Evolutionary conservation across 2,797 vertebrate genomes (phyloP), one percentile per base, ranked within the genome.

Genomic region (Danio aesculapii): DNA sequence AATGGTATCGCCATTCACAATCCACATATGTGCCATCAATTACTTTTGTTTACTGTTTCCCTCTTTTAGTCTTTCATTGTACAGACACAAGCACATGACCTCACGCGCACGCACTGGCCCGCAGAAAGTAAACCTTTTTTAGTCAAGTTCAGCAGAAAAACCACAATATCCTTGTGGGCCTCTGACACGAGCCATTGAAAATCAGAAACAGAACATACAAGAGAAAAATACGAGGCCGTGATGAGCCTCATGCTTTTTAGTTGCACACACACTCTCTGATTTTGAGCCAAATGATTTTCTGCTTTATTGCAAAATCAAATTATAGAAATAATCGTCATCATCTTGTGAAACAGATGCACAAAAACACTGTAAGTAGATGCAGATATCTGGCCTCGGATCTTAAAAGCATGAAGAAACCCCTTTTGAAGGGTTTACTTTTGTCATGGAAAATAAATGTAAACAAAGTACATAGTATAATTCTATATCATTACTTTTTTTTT

Each of bases 11-110:
- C 52, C 44, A 86, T 80, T 75, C 39, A 44, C 50, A 44, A 50
- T 71, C 50, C 71, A 74, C 58, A 84, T 79, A 84, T 49, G 17
- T 14, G 46, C 47, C 67, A 84, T 81, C 72, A 71, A 81, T 86
- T 83, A 39, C 76, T 81, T 82, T 57, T 67, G 72, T 78, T 83
- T 81, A 64, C 71, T n/a, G 14, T 69, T 62, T 75, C 41, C 55
- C 58, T 62, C 19, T 50, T 2, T 75, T 16, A 46, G 2, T 71
- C 66, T 57, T 57, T 21, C 16, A 68, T 63, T 59, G 70, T 39
- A 59, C 21, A 83, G 7, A 16, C 69, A 78, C 43, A 71, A 77
- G 70, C 52, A 67, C 61, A 77, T 74, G 63, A 61, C 71, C 77
- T 66, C 66, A 82, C 16, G 0, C n/a, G 41, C 57, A 64, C 46